Evolutionary conservation across 2,888 invertebrate species (phyloP), one percentile per base, ranked within the genome.

Genomic region (Hyles lineata): DNA sequence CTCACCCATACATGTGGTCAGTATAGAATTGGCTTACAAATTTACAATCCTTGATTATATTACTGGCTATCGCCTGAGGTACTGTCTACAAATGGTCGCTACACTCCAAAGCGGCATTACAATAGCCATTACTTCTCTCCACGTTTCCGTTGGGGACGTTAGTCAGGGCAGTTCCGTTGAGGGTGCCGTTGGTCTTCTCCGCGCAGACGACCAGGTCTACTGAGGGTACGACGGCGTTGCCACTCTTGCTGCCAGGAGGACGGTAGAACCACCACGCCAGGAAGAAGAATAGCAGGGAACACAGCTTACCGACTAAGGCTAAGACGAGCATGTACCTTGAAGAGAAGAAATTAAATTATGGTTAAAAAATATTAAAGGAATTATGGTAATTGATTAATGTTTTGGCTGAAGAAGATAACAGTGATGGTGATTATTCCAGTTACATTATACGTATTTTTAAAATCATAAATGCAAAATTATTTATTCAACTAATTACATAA

Each of bases 201-300:
- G 78, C 82, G 80, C 83, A 82, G n/a, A 90, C 87, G 29, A 89
- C 87, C 11, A 91, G 81, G 80, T 91, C 92, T 23, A 90, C 87
- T 1, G 93, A 90, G 0, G 93, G 92, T 0, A 88, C 88, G 11
- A 91, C 85, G 5, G 92, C 91, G 82, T 91, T 91, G 61, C 85
- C 79, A 74, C 79, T 87, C 82, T 88, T 89, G 29, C 87, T 86
- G 8, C 95, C 93, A 0, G 97, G 97, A 25, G 97, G 96, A 71
- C 96, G 95, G 90, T 97, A 97, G 85, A 96, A 96, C 96, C 96
- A 96, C 96, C 97, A 96, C 71, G 97, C 97, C 59, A 96, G 91
- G 89, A 96, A 96, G 91, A 97, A 97, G 92, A 97, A 97, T 0
- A 97, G 82, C 0, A 96, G 89, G 0, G 97, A 97, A 71, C 96